A percentile compares a stretch with the other conserved stretches of the same genome.
These are phyloP conservation scores for Huso huso DNA, from an alignment of 2,797 vertebrate species.

Conservation along the genomic window DNA sequence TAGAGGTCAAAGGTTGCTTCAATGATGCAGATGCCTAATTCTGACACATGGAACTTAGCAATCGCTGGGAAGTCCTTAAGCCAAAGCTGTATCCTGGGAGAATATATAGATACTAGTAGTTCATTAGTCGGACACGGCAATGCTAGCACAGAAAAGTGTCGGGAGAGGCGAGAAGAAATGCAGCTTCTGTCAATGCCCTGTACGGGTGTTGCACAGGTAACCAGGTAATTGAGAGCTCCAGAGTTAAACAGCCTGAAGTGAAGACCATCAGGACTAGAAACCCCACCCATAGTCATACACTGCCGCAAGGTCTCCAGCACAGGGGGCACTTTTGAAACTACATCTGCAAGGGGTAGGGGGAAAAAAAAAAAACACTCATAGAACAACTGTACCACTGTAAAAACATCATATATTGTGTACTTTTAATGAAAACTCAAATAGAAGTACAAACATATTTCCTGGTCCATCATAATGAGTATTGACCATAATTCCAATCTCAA, in stretches of 20 bases:
- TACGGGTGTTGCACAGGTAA: slow-evolving; percentile 48
- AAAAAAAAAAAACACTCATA: neutral
- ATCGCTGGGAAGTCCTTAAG: slow-evolving; percentile 47
- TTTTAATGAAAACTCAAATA: no score
- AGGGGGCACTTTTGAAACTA: slow-evolving; percentile 45
- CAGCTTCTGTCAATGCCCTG: slow-evolving; percentile 20
- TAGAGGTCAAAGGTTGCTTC: slow-evolving; percentile 61
- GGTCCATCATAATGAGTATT: no score
- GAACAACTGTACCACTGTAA: neutral
- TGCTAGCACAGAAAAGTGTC: slow-evolving; percentile 66
- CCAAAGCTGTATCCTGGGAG: slow-evolving; percentile 55
- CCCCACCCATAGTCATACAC: slow-evolving; percentile 54
- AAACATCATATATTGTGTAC: no score
- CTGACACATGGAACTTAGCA: slow-evolving; percentile 24
- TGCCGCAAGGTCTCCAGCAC: slow-evolving; percentile 69
- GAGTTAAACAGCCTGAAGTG: slow-evolving; percentile 47
- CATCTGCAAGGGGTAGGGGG: slow-evolving; percentile 44
- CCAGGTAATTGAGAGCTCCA: slow-evolving; percentile 52
- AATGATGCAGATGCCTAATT: slow-evolving; percentile 55
- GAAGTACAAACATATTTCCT: no score
- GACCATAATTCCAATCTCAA: no score
- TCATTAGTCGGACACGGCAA: slow-evolving; percentile 50
- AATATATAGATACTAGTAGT: slow-evolving; percentile 57
- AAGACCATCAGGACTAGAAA: slow-evolving; percentile 39
- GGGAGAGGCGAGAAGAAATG: slow-evolving; percentile 59